Evolutionary conservation across 1,140 invertebrate species (phyloP).

Genomic region (Apis mellifera): DNA sequence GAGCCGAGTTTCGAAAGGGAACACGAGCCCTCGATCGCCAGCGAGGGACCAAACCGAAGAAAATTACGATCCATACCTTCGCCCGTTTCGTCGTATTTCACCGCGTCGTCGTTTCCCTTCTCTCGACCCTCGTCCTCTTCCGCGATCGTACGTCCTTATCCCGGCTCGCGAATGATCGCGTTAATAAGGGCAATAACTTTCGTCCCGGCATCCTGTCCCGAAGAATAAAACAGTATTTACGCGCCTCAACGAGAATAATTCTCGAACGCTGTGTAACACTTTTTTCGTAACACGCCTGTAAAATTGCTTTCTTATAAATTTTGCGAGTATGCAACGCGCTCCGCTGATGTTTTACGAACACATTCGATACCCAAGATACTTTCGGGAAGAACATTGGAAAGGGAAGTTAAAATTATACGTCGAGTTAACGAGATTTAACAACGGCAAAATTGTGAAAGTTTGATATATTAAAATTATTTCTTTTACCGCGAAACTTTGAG

Average conservation of each 20-base stretch:
- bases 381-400: not conserved
- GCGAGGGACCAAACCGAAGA: conserved; percentile 42
- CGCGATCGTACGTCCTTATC: conserved; percentile 16
- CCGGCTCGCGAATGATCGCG: conserved; percentile 41
- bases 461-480: no score
- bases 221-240: conserved; percentile 26
- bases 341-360: not conserved
- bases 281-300: not conserved
- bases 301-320: conserved; percentile 17
- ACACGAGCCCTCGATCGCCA: conserved; percentile 50
- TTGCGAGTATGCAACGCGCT: not conserved
- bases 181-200: conserved; percentile 44
- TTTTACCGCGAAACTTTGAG: no score
- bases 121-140: conserved; percentile 11
- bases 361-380: no score
- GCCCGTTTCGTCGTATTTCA: conserved; percentile 47
- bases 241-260: not conserved
- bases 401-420: no score
- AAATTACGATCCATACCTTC: conserved; percentile 58
- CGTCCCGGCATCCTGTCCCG: not conserved
- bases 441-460: no score
- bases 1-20: conserved; percentile 59
- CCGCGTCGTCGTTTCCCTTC: conserved; percentile 28
- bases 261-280: conserved; percentile 7
- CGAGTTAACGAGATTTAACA: no score